Percentiles rank a stretch among this genome's conserved stretches.
phyloP scores from a whole-genome alignment of 2,888 invertebrate species.

The Globia sparganii region DNA sequence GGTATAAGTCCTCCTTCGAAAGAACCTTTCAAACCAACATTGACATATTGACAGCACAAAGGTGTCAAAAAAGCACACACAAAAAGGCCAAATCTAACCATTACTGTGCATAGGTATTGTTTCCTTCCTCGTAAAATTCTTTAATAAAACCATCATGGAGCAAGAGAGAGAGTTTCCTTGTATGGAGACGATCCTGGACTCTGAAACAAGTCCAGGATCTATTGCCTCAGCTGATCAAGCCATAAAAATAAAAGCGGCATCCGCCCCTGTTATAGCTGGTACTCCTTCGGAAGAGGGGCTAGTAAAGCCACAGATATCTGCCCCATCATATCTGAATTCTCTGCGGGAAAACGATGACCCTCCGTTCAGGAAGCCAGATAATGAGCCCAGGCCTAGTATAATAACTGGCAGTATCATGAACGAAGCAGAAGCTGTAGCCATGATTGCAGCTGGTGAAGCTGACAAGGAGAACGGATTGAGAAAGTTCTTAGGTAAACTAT shows the following conservation, averaged over 20 bases:
- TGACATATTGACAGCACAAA: conserved; percentile 5
- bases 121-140: neutral
- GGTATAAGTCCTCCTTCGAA: conserved; percentile 10
- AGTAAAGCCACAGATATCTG: conserved; percentile 78
- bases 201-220: conserved; percentile 46
- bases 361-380: conserved; percentile 77
- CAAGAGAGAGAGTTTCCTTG: neutral
- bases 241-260: conserved; percentile 69
- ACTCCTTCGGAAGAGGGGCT: conserved; percentile 42
- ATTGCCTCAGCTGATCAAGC: conserved; percentile 7
- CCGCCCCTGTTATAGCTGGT: conserved; percentile 70
- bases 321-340: conserved; percentile 82
- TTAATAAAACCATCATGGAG: conserved; percentile 18
- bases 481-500: conserved; percentile 75
- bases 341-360: conserved; percentile 82
- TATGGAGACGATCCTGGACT: conserved; percentile 60
- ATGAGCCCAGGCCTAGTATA: conserved; percentile 72
- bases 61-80: conserved; percentile 2
- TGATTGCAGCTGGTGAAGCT: conserved; percentile 76
- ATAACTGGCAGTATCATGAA: conserved; percentile 77
- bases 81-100: neutral
- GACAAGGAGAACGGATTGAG: conserved; percentile 71
- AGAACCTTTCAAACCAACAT: conserved; percentile 23
- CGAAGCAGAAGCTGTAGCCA: conserved; percentile 77
- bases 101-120: neutral